Conservation (phyloP, 1,140 invertebrate genomes). For the Bemisia tabaci region DNA sequence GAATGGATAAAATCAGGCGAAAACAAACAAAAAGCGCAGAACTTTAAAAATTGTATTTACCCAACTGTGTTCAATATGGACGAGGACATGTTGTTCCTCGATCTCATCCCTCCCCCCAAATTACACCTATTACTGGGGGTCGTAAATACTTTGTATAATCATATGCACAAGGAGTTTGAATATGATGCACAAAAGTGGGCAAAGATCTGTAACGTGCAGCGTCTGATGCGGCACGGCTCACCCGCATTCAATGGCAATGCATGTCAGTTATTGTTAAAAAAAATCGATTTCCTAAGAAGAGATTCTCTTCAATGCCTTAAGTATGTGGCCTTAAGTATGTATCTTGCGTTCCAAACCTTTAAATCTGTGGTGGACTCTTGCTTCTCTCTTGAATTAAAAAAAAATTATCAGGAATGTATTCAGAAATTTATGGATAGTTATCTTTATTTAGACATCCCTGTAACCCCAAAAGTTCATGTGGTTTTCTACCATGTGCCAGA, state of each 20-base stretch:
- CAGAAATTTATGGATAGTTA: background rate
- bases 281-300: background rate
- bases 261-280: background rate
- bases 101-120: background rate
- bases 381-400: background rate
- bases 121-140: background rate
- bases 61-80: background rate
- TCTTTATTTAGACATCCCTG: background rate
- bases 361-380: background rate
- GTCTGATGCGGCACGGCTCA: background rate
- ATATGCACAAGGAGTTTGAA: background rate
- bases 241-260: background rate
- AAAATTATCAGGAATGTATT: background rate
- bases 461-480: background rate
- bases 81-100: background rate
- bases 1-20: background rate
- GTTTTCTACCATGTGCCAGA: background rate
- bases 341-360: background rate
- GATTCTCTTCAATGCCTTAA: background rate
- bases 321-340: no score
- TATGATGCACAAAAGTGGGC: background rate
- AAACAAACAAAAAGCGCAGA: background rate
- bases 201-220: background rate
- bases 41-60: background rate
- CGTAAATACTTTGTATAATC: background rate